Conservation (phyloP, 2,888 invertebrate genomes). For the Cephus pulcher region DNA sequence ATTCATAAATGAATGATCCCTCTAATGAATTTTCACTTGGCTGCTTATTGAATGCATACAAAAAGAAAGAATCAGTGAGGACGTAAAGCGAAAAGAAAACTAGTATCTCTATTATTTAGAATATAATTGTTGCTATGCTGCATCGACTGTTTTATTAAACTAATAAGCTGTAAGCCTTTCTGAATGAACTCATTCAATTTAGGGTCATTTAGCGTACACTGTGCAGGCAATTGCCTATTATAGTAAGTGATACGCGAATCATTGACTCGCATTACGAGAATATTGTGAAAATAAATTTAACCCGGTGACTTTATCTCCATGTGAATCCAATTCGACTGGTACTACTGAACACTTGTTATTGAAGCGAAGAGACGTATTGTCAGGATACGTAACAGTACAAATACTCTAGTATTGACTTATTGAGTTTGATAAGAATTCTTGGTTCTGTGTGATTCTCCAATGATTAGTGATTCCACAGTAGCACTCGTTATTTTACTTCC, state of each 20-base stretch:
- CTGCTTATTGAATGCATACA: background rate
- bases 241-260: background rate
- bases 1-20: conserved; percentile 11
- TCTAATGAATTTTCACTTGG: background rate
- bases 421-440: background rate
- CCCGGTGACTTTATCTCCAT: background rate
- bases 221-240: background rate
- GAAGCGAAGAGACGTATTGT: background rate
- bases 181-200: background rate
- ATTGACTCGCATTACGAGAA: background rate
- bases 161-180: background rate
- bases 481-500: background rate
- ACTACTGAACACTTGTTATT: background rate
- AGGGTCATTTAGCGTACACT: background rate
- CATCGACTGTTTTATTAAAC: background rate
- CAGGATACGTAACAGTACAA: background rate
- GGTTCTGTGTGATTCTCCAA: background rate
- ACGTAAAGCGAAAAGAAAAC: background rate
- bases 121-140: background rate
- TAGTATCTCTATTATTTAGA: background rate
- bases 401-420: background rate
- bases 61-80: background rate
- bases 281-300: background rate
- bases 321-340: background rate
- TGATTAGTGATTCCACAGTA: background rate